Evolutionary conservation across 2,797 vertebrate species (phyloP).

Genomic region (Aeoliscus strigatus): DNA sequence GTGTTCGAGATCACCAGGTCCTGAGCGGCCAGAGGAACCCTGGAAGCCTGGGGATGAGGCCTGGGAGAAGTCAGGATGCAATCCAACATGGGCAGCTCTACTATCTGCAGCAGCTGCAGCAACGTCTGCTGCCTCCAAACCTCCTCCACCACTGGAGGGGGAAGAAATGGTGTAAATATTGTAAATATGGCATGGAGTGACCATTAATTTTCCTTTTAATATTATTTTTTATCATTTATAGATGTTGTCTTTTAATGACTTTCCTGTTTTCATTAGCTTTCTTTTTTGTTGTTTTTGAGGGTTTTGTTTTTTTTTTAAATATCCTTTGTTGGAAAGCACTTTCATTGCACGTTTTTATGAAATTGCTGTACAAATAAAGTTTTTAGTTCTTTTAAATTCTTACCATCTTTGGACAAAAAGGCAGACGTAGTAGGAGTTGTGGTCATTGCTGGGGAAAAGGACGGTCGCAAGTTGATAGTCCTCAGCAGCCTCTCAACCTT

Average conservation of each 20-base stretch:
- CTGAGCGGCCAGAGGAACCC: slow-evolving; percentile 47
- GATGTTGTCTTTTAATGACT: too few species aligned
- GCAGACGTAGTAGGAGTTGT: slow-evolving; percentile 36
- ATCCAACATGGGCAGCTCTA: slow-evolving; percentile 83
- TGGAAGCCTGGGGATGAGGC: slow-evolving; percentile 34
- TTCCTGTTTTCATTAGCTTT: too few species aligned
- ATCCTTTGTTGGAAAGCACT: too few species aligned
- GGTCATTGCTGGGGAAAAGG: slow-evolving; percentile 38
- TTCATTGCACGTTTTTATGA: too few species aligned
- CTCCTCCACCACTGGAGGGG: slow-evolving; percentile 72
- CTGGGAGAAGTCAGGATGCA: slow-evolving; percentile 74
- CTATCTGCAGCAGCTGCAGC: slow-evolving; percentile 80
- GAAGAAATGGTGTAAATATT: neutral
- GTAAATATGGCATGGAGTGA: neutral
- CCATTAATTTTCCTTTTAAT: too few species aligned
- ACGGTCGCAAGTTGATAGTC: slow-evolving; percentile 69
- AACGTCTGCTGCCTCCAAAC: slow-evolving; percentile 85
- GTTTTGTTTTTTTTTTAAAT: too few species aligned
- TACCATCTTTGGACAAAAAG: slow-evolving; percentile 78
- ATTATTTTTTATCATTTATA: too few species aligned
- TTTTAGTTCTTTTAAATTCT: too few species aligned
- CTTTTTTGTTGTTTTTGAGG: too few species aligned
- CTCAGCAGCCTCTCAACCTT: slow-evolving; percentile 77
- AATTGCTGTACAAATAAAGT: too few species aligned
- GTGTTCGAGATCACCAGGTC: slow-evolving; percentile 84